Conservation (phyloP, 2,113 vertebrate genomes). For the Eubucco bourcierii region DNA sequence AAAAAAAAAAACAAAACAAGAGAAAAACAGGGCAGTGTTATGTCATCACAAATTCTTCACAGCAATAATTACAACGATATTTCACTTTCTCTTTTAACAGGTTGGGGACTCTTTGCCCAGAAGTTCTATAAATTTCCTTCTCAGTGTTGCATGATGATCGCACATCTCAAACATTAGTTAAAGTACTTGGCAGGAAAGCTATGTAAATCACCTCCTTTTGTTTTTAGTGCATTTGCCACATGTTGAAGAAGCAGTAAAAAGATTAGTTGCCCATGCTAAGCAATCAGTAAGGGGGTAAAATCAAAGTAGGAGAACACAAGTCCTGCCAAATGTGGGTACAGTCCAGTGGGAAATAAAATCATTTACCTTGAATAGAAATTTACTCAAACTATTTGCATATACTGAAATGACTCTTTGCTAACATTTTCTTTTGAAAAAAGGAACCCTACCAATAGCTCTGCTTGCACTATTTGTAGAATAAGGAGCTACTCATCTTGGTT, state of each 20-base stretch:
- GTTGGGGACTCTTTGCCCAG: conserved; percentile 37
- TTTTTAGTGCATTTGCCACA: conserved; percentile 35
- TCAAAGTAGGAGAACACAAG: background rate
- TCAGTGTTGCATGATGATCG: background rate
- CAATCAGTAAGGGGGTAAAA: background rate
- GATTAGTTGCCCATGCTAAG: background rate
- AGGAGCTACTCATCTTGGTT: conserved; percentile 36
- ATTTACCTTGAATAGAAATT: background rate
- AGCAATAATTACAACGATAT: conserved; percentile 38
- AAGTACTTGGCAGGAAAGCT: conserved; percentile 2
- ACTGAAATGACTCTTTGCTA: background rate
- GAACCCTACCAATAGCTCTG: background rate
- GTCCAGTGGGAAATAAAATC: background rate
- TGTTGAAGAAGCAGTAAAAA: background rate
- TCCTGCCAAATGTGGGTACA: background rate
- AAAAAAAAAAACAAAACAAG: too few relatives aligned
- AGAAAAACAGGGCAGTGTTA: background rate
- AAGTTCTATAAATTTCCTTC: conserved; percentile 57
- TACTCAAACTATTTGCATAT: background rate
- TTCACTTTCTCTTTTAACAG: conserved; percentile 60
- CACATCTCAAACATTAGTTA: conserved; percentile 29
- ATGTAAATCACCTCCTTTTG: conserved; percentile 44
- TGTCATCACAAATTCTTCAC: conserved; percentile 23
- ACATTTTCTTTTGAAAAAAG: background rate
- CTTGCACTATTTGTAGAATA: conserved; percentile 33